Evolutionary conservation across 2,113 vertebrate species (phyloP).

Genomic region (Tautogolabrus adspersus): DNA sequence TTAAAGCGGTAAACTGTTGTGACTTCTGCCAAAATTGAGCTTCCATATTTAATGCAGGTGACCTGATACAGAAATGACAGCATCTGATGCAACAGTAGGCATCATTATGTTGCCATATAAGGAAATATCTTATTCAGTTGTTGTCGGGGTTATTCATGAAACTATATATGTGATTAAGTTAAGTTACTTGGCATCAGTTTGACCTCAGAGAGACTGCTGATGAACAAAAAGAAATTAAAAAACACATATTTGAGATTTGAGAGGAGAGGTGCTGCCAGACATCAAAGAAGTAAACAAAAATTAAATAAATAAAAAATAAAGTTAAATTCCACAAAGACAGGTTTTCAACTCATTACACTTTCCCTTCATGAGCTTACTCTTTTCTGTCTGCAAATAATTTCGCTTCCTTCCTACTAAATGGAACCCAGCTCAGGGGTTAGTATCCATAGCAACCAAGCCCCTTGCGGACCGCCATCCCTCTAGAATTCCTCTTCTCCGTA

Average conservation of each 20-base stretch:
- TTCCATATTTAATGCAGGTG: too few relatives aligned
- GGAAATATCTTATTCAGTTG: too few relatives aligned
- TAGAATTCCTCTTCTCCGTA: conserved; percentile 84
- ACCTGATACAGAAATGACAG: too few relatives aligned
- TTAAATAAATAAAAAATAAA: conserved; percentile 8
- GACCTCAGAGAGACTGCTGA: too few relatives aligned
- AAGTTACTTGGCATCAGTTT: too few relatives aligned
- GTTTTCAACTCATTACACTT: conserved; percentile 54
- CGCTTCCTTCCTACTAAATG: conserved; percentile 74
- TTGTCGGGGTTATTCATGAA: too few relatives aligned
- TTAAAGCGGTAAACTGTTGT: too few relatives aligned
- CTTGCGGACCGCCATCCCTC: conserved; percentile 79
- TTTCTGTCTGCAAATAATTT: conserved; percentile 73
- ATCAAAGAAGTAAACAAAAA: conserved; percentile 3
- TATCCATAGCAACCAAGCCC: conserved; percentile 84
- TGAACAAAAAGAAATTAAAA: conserved; percentile 1
- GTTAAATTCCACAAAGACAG: conserved; percentile 39
- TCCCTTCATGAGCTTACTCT: conserved; percentile 53
- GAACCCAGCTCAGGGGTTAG: conserved; percentile 81
- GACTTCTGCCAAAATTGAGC: too few relatives aligned
- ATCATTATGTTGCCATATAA: too few relatives aligned
- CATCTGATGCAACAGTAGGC: too few relatives aligned
- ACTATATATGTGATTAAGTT: too few relatives aligned
- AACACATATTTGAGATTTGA: not conserved
- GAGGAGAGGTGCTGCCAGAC: too few relatives aligned